phyloP scores from a whole-genome alignment of 2,888 invertebrate species.

The Ypsolopha scabrella region DNA sequence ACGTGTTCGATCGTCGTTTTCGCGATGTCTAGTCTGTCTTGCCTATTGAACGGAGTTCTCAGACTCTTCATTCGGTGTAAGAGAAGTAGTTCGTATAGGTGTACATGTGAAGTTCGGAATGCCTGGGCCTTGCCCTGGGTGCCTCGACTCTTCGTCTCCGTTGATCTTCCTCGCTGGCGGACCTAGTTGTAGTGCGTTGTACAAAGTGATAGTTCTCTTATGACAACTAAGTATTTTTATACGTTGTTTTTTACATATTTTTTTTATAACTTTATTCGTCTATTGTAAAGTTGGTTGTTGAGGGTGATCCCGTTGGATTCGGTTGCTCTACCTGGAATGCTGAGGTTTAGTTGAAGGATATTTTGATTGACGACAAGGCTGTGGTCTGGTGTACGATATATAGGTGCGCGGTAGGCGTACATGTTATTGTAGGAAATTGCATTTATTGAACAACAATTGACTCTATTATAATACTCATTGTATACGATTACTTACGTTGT shows the following conservation, averaged over 20 bases:
- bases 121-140: not conserved
- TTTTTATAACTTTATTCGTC: constrained; percentile 65
- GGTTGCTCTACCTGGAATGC: constrained; percentile 36
- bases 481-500: constrained; percentile 34
- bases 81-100: too few relatives aligned
- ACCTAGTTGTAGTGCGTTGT: constrained; percentile 55
- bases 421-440: constrained; percentile 54
- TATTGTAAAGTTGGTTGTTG: constrained; percentile 49
- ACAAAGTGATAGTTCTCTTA: constrained; percentile 70
- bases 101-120: too few relatives aligned
- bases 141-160: constrained; percentile 7
- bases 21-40: too few relatives aligned
- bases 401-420: constrained; percentile 15
- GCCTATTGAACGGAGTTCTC: too few relatives aligned
- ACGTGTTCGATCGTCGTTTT: not conserved
- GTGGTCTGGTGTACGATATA: not conserved
- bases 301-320: constrained; percentile 33
- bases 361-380: constrained; percentile 7
- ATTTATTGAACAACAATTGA: constrained; percentile 53
- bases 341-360: constrained; percentile 37
- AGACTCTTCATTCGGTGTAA: too few relatives aligned
- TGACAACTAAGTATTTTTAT: constrained; percentile 68
- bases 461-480: constrained; percentile 64
- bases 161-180: constrained; percentile 50
- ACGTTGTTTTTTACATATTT: constrained; percentile 64